These are phyloP conservation scores for Argyrosomus regius DNA, from an alignment of 2,797 vertebrate genomes.

Conservation along the genomic window DNA sequence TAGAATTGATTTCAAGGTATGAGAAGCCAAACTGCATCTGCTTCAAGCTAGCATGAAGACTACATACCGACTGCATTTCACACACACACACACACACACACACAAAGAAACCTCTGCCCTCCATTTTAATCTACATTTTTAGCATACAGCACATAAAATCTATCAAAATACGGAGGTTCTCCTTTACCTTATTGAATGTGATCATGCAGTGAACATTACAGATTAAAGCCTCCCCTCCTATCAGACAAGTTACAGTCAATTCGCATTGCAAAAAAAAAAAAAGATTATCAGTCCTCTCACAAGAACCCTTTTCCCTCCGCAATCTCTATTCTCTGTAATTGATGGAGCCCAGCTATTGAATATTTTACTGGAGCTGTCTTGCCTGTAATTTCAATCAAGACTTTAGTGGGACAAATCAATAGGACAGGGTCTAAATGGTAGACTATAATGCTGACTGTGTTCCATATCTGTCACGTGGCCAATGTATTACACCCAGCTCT, in stretches of 20 bases:
- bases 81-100: background rate
- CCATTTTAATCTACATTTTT: background rate
- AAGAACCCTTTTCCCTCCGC: constrained; percentile 43
- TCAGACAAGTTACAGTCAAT: constrained; percentile 46
- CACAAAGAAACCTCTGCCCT: background rate
- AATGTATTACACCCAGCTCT: constrained; percentile 33
- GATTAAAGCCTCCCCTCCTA: constrained; percentile 37
- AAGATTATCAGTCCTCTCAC: constrained; percentile 49
- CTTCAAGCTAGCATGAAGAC: background rate
- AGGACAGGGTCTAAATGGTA: constrained; percentile 68
- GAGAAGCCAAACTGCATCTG: background rate
- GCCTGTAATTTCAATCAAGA: constrained; percentile 74
- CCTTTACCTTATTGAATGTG: constrained; percentile 22
- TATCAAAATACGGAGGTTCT: background rate
- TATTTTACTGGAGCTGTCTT: constrained; percentile 65
- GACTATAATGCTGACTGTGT: constrained; percentile 64
- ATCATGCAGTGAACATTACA: constrained; percentile 36
- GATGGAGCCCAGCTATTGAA: constrained; percentile 64
- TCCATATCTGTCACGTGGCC: constrained; percentile 58
- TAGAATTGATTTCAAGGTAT: background rate
- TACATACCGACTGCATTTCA: background rate
- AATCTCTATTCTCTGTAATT: constrained; percentile 64
- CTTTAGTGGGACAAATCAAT: constrained; percentile 75
- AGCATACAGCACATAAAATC: too few relatives aligned
- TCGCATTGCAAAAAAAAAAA: constrained; percentile 3